A percentile compares a stretch with the other conserved stretches of the same genome.
These are phyloP conservation scores for Drosophila vallismaia DNA, from an alignment of 2,888 invertebrate species.

Conservation along the genomic window DNA sequence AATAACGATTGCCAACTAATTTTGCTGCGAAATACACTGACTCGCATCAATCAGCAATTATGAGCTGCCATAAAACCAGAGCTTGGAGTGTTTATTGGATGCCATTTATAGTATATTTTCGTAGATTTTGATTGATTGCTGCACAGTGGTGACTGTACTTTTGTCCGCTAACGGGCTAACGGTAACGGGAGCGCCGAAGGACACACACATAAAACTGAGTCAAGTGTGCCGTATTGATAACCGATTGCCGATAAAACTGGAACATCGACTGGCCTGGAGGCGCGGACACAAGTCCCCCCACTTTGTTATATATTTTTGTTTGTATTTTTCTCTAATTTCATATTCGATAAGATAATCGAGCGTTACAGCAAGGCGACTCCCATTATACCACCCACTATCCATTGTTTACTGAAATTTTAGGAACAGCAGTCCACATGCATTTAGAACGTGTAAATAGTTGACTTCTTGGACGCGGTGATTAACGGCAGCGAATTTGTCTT, in stretches of 20 bases:
- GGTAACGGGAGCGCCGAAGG: constrained; percentile 55
- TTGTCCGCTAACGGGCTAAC: not conserved
- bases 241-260: constrained; percentile 60
- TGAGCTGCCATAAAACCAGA: constrained; percentile 41
- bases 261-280: constrained; percentile 8
- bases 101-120: constrained; percentile 37
- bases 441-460: constrained; percentile 12
- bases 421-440: constrained; percentile 4
- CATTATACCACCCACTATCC: constrained; percentile 4
- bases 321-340: not conserved
- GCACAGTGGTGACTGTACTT: constrained; percentile 35
- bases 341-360: constrained; percentile 58
- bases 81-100: constrained; percentile 47
- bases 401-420: constrained; percentile 14
- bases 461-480: constrained; percentile 10
- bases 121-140: constrained; percentile 66
- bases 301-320: not conserved
- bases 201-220: constrained; percentile 44
- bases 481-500: constrained; percentile 17
- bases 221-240: constrained; percentile 62
- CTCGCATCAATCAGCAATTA: constrained; percentile 68
- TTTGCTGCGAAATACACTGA: constrained; percentile 19
- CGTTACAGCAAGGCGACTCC: constrained; percentile 11
- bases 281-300: constrained; percentile 7
- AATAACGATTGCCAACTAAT: constrained; percentile 20